These are phyloP conservation scores for Anthoscopus minutus DNA, from an alignment of 2,113 vertebrate genomes.

Conservation along the genomic window DNA sequence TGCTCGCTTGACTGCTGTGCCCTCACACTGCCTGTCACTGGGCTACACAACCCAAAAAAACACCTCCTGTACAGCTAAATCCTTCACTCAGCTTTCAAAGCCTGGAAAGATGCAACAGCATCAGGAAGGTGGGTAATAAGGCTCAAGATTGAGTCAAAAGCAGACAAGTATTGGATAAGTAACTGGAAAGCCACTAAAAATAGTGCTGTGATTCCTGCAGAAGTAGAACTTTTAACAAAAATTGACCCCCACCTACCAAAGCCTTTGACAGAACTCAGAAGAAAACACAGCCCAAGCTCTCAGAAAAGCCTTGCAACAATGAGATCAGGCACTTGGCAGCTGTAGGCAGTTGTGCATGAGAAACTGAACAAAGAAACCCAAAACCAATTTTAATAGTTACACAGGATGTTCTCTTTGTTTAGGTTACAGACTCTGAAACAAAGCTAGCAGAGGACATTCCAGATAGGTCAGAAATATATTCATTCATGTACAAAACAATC, in stretches of 20 bases:
- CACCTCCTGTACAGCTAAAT: background rate
- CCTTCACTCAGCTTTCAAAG: background rate
- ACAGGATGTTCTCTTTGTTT: background rate
- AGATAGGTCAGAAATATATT: background rate
- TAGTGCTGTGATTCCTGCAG: background rate
- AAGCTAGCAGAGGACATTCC: background rate
- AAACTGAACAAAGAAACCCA: background rate
- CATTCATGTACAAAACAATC: background rate
- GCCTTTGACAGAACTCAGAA: background rate
- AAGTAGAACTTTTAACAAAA: background rate
- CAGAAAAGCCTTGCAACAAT: background rate
- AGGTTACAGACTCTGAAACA: background rate
- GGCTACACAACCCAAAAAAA: background rate
- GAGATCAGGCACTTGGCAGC: constrained; percentile 42
- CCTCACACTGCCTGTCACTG: background rate
- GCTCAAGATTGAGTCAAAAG: background rate
- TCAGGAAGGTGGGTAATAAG: background rate
- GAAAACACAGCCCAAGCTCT: background rate
- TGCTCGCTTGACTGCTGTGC: background rate
- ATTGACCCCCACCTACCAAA: background rate
- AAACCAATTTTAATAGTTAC: background rate
- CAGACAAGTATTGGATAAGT: background rate
- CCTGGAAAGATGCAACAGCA: background rate
- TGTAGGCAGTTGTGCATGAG: background rate
- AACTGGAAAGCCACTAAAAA: background rate